Evolutionary conservation across 2,797 vertebrate genomes (phyloP), one percentile per base, ranked within the genome.

Genomic region (Echiichthys vipera): DNA sequence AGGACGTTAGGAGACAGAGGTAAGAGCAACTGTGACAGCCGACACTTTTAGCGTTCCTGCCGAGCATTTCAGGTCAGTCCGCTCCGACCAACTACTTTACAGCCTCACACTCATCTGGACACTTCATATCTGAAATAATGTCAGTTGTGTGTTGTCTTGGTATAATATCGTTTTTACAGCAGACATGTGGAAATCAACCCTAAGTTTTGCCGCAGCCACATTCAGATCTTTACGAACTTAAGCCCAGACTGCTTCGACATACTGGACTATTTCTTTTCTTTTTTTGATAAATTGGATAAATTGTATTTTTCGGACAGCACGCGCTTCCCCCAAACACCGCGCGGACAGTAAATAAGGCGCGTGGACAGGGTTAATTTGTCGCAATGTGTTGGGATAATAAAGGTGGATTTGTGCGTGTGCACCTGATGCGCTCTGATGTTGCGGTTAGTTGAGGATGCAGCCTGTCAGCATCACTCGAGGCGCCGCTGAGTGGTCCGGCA

Each of bases 341-440:
- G 30, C 69, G 24, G 56, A 40, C 81, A 18, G 61, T 65, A 43
- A 65, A 59, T 13, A 36, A 53, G n/a, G 67, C 77, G 66, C 62
- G 56, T 20, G 49, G 10, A 39, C 36, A 14, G 56, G 55, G 24
- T 69, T 69, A 11, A 59, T 80, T 72, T 68, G 82, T 77, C 81
- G 78, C 83, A 25, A 49, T 22, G 79, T 71, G 81, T 81, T 59
- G 53, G 70, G 65, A 74, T 65, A 45, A 68, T 62, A 51, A 50
- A 74, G 46, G 79, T 58, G 68, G 36, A 59, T 84, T 64, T 75
- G 86, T 14, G 84, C 73, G 78, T 68, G 15, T 80, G 88, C 91
- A 93, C 91, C 91, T 93, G 92, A 92, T 91, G 92, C 89, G 86
- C 90, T 83, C 88, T 13, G 83, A 39, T 76, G 84, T 77, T 49